Evolutionary conservation across 2,797 vertebrate genomes (phyloP).

Genomic region (Sarcophilus harrisii): DNA sequence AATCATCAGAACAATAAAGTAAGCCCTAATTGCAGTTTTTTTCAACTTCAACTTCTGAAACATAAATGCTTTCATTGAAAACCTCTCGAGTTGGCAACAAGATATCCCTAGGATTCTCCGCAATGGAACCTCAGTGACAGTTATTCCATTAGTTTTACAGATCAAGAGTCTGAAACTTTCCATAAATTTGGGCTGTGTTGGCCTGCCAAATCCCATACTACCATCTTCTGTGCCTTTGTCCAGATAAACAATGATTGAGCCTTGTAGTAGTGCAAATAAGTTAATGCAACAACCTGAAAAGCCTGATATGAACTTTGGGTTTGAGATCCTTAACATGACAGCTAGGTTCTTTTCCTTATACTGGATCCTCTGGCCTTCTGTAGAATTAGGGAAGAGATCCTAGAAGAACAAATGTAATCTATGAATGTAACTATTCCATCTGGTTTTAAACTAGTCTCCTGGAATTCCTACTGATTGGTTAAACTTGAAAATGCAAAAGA

Average conservation of each 20-base stretch:
- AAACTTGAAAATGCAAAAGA: not conserved
- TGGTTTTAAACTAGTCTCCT: constrained; percentile 3
- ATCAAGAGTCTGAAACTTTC: not conserved
- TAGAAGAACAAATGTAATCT: not conserved
- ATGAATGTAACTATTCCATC: not conserved
- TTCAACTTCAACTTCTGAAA: not conserved
- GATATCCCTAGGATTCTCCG: not conserved
- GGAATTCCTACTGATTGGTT: not conserved
- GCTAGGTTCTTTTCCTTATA: not conserved
- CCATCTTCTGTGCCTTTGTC: not conserved
- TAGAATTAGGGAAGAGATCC: constrained; percentile 2
- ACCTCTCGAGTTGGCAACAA: not conserved
- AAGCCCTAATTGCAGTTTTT: not conserved
- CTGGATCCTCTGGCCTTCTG: not conserved
- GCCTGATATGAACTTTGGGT: not conserved
- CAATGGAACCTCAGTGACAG: not conserved
- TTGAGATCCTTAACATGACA: constrained; percentile 27
- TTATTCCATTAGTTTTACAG: not conserved
- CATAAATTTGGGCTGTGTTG: not conserved
- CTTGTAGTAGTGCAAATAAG: not conserved
- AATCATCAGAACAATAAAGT: not conserved
- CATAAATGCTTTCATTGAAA: not conserved
- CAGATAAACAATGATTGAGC: not conserved
- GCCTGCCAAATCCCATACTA: not conserved
- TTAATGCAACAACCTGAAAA: not conserved